phyloP scores from a whole-genome alignment of 1,140 invertebrate genomes.

The Drosophila kepulauana region DNA sequence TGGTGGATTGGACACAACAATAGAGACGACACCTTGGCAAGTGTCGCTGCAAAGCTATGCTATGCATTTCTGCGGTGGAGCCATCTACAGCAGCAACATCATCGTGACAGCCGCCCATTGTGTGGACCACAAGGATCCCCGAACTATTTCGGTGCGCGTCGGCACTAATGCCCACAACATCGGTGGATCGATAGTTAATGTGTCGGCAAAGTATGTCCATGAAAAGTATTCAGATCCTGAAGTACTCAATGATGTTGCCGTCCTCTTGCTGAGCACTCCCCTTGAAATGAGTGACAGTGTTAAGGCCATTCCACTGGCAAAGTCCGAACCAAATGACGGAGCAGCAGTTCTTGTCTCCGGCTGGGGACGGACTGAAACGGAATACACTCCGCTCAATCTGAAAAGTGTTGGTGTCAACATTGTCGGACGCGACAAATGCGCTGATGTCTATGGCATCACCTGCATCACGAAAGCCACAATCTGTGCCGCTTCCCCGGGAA shows the following conservation, averaged over 20 bases:
- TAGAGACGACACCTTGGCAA: too few species aligned
- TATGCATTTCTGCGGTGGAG: conserved; percentile 18
- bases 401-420: not conserved
- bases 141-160: not conserved
- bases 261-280: conserved; percentile 2
- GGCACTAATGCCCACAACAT: not conserved
- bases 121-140: not conserved
- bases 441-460: not conserved
- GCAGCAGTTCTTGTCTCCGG: conserved; percentile 20
- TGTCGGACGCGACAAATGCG: not conserved
- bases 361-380: conserved; percentile 22
- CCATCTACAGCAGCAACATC: conserved; percentile 17
- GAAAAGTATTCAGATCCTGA: not conserved
- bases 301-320: conserved; percentile 8
- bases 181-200: not conserved
- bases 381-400: not conserved
- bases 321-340: not conserved
- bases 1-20: too few species aligned
- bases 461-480: not conserved
- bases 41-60: too few species aligned
- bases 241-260: conserved; percentile 24
- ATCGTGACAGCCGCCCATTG: conserved; percentile 38
- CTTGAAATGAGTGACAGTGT: not conserved
- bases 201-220: not conserved
- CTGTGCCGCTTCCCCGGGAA: conserved; percentile 6